A percentile compares a stretch with the other conserved stretches of the same genome.
These are phyloP conservation scores for Falco peregrinus DNA, from an alignment of 2,797 vertebrate species.

Conservation along the genomic window DNA sequence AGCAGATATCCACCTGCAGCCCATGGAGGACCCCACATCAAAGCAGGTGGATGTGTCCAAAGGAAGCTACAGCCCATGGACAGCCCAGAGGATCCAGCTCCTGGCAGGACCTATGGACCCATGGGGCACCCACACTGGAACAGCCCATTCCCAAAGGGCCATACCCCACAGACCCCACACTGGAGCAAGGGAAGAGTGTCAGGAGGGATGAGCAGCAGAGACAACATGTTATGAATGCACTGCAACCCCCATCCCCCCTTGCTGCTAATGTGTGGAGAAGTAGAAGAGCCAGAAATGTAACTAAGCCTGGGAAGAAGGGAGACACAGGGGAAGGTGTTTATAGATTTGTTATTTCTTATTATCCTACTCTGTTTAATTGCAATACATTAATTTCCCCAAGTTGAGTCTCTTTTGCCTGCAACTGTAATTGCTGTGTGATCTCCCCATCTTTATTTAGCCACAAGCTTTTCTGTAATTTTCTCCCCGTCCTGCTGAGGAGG, in stretches of 20 bases:
- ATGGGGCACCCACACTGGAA: neutral
- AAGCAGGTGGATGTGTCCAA: too few relatives aligned
- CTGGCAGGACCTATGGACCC: neutral
- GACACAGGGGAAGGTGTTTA: neutral
- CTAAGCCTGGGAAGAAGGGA: neutral
- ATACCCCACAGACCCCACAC: neutral
- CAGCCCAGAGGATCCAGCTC: neutral
- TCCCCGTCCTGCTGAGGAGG: neutral
- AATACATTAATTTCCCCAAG: neutral
- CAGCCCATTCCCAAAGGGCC: neutral
- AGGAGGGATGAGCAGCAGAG: neutral
- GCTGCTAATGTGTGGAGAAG: neutral
- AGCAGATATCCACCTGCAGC: neutral
- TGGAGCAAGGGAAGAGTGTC: neutral
- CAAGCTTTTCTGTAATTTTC: neutral
- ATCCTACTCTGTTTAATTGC: neutral
- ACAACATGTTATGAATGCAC: neutral
- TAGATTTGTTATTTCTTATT: neutral
- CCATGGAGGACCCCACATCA: fast-evolving
- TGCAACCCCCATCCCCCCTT: neutral
- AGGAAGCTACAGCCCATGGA: neutral
- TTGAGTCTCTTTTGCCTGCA: neutral
- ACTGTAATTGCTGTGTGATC: neutral
- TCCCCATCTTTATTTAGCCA: neutral
- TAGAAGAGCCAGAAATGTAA: neutral